These are phyloP conservation scores for Papilio elwesi DNA, from an alignment of 2,888 invertebrate genomes.

Conservation along the genomic window DNA sequence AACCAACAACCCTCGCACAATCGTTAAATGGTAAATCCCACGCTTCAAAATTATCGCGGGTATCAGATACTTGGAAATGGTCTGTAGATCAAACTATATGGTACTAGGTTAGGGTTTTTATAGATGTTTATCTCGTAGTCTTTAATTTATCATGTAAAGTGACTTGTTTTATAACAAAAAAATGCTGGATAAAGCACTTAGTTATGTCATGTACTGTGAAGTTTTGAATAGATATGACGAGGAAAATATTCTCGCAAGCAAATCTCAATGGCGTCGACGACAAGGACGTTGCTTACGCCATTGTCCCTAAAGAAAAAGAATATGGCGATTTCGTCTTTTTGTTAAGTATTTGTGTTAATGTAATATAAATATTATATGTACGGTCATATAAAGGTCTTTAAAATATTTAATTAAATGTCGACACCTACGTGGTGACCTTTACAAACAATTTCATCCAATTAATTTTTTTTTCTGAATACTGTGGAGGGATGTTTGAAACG, in stretches of 20 bases:
- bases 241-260: conserved; percentile 30
- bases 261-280: conserved; percentile 39
- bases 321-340: neutral
- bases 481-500: no score
- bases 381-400: neutral
- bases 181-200: neutral
- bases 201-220: conserved; percentile 13
- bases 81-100: no score
- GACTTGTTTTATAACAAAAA: neutral
- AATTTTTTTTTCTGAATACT: neutral
- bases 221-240: conserved; percentile 33
- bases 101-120: no score
- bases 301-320: conserved; percentile 42
- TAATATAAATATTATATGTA: neutral
- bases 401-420: neutral
- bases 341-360: neutral
- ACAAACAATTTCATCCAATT: neutral
- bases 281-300: conserved; percentile 38
- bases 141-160: no score
- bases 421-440: conserved; percentile 9
- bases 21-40: no score
- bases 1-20: no score
- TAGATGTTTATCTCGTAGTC: no score
- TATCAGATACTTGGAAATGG: no score
- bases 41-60: no score